Evolutionary conservation across 2,888 invertebrate genomes (phyloP).

Genomic region (Napeogenes inachia): DNA sequence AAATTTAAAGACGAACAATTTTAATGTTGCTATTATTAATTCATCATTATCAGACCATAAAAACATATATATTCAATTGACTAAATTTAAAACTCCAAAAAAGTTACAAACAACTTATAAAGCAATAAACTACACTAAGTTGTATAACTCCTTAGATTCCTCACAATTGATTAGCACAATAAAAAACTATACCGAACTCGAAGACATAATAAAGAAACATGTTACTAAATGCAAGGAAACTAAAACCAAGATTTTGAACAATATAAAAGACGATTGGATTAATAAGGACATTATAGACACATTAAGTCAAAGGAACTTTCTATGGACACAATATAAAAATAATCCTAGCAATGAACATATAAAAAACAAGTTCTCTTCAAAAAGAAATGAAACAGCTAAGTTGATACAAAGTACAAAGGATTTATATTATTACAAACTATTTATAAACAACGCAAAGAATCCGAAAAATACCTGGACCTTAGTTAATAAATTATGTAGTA

Average conservation of each 20-base stretch:
- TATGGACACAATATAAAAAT: constrained; percentile 6
- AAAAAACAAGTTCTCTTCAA: no score
- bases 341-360: neutral
- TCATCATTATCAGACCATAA: no score
- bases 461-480: no score
- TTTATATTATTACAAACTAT: no score
- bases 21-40: no score
- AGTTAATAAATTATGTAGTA: no score
- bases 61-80: no score
- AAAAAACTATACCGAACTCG: constrained; percentile 6
- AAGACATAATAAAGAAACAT: constrained; percentile 6
- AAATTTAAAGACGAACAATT: no score
- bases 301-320: constrained; percentile 9
- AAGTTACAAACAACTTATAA: constrained; percentile 22
- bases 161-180: neutral
- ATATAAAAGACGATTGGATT: constrained; percentile 21
- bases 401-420: no score
- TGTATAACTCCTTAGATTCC: neutral
- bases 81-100: constrained; percentile 12
- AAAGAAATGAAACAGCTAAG: no score
- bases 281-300: constrained; percentile 15
- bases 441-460: no score
- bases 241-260: constrained; percentile 20
- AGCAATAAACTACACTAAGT: constrained; percentile 26
- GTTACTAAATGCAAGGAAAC: constrained; percentile 14